phyloP scores from a whole-genome alignment of 30 jellyfish, hydroid and myxozoan species.

The Morbakka virulenta region DNA sequence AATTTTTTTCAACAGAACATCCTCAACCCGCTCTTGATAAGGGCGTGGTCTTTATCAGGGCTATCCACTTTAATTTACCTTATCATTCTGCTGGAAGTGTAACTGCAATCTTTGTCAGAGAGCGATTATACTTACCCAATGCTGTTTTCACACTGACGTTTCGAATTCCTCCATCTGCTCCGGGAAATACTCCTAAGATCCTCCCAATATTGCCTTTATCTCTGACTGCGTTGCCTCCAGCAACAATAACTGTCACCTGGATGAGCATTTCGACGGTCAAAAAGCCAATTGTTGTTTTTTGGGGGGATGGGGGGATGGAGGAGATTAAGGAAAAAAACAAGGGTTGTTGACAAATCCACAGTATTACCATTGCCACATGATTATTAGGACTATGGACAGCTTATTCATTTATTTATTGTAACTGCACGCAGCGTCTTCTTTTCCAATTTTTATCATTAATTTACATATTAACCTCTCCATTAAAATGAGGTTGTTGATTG shows the following conservation, averaged over 20 bases:
- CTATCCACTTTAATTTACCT: neutral
- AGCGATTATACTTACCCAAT: slow-evolving; percentile 56
- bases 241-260: slow-evolving; percentile 49
- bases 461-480: no score
- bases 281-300: slow-evolving; percentile 12
- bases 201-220: slow-evolving; percentile 61
- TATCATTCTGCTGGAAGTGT: slow-evolving; percentile 30
- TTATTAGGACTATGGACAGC: no score
- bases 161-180: slow-evolving; percentile 62
- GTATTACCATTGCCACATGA: no score
- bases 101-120: slow-evolving; percentile 62
- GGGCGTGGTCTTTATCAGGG: slow-evolving; percentile 25
- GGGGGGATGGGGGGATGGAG: no score
- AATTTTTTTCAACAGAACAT: slow-evolving; percentile 34
- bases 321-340: no score
- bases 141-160: slow-evolving; percentile 52
- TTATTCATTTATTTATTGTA: no score
- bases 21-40: slow-evolving; percentile 60
- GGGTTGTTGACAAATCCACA: no score
- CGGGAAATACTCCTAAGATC: slow-evolving; percentile 45
- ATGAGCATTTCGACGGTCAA: slow-evolving; percentile 50
- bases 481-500: no score
- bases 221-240: slow-evolving; percentile 55
- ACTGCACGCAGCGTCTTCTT: no score
- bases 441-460: no score